Conservation (phyloP, 2,113 vertebrate species). For the Hypomesus transpacificus region DNA sequence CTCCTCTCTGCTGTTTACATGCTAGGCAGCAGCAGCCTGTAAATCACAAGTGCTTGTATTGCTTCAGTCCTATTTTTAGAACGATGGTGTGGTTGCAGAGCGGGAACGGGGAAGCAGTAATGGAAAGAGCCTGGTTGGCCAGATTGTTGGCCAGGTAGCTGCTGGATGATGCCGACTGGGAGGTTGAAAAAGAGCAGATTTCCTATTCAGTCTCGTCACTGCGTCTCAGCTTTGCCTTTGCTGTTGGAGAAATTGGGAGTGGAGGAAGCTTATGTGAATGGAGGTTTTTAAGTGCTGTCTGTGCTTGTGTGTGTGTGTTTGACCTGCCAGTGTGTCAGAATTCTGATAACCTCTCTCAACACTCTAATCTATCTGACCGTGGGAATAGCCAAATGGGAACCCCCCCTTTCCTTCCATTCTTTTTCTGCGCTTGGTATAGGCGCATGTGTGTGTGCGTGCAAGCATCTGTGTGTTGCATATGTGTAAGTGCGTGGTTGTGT, state of each 20-base stretch:
- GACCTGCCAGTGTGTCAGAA: conserved; percentile 34
- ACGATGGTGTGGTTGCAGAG: conserved; percentile 50
- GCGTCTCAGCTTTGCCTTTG: background rate
- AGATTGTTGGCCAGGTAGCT: conserved; percentile 21
- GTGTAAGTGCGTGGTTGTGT: background rate
- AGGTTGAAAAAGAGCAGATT: too few relatives aligned
- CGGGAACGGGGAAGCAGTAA: conserved; percentile 29
- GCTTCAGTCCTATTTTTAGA: conserved; percentile 56
- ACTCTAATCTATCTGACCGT: conserved; percentile 47
- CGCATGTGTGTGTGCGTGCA: conserved; percentile 7
- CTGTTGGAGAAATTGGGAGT: conserved; percentile 22
- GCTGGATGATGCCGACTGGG: conserved; percentile 33
- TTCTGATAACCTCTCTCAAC: conserved; percentile 41
- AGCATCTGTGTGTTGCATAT: background rate
- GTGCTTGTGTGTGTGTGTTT: conserved; percentile 4
- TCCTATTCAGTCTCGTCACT: background rate
- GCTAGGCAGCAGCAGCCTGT: conserved; percentile 52
- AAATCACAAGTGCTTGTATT: conserved; percentile 54
- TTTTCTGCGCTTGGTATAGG: conserved; percentile 31
- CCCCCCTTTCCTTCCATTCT: conserved; percentile 52
- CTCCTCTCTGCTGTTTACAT: conserved; percentile 41
- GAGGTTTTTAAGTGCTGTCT: conserved; percentile 10
- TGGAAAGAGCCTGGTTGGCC: conserved; percentile 49
- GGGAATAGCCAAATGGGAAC: conserved; percentile 58
- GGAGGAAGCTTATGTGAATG: background rate